These are phyloP conservation scores for Callionymus lyra DNA, from an alignment of 2,113 vertebrate species.

Conservation along the genomic window DNA sequence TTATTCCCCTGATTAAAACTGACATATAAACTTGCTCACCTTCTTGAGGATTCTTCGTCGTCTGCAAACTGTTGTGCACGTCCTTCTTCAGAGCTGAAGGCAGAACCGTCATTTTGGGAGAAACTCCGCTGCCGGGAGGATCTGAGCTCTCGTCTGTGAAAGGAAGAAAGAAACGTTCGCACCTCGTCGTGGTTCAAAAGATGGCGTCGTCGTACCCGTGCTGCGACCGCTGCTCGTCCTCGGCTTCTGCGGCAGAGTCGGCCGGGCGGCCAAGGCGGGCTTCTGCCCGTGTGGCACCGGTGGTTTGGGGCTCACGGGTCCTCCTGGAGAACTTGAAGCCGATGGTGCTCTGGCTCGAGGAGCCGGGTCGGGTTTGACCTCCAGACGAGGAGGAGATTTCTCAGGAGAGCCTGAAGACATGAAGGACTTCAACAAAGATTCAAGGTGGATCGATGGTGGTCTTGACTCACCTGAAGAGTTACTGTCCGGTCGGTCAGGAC, in stretches of 20 bases:
- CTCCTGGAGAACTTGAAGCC: constrained; percentile 48
- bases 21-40: too few relatives aligned
- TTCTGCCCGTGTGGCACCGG: constrained; percentile 72
- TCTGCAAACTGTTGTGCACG: constrained; percentile 46
- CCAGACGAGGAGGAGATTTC: constrained; percentile 63
- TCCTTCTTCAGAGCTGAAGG: constrained; percentile 77
- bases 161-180: not conserved
- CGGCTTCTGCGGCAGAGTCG: constrained; percentile 82
- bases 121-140: constrained; percentile 67
- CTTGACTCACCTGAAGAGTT: constrained; percentile 67
- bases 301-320: constrained; percentile 74
- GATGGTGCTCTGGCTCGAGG: constrained; percentile 67
- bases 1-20: too few relatives aligned
- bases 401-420: constrained; percentile 56
- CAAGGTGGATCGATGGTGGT: not conserved
- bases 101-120: constrained; percentile 69
- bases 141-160: constrained; percentile 77
- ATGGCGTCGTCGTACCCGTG: constrained; percentile 62
- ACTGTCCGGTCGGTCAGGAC: constrained; percentile 74
- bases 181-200: not conserved
- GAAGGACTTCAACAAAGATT: not conserved
- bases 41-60: constrained; percentile 74
- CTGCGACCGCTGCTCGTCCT: constrained; percentile 65
- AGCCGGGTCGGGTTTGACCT: constrained; percentile 70
- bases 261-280: constrained; percentile 73